Percentiles rank a stretch among this genome's conserved stretches.
Conservation (phyloP, 2,113 vertebrate genomes). For the Sylvicapra grimmia region DNA sequence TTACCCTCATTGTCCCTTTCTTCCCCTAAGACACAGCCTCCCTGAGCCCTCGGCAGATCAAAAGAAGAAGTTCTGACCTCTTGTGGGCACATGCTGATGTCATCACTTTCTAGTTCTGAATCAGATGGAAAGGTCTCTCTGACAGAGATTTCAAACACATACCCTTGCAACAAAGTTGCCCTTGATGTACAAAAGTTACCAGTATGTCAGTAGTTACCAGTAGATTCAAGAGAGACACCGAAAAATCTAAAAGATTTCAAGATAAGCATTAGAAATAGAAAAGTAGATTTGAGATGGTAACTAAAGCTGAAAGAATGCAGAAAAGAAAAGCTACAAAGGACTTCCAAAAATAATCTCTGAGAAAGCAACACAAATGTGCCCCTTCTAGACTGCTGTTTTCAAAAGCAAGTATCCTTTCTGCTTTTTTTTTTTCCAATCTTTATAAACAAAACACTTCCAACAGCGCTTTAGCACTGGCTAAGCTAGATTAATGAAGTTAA, state of each 20-base stretch:
- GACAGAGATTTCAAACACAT: constrained; percentile 32
- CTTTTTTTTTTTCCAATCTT: background rate
- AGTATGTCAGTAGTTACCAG: background rate
- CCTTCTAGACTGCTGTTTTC: background rate
- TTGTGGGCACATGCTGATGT: background rate
- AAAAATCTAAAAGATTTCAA: constrained; percentile 1
- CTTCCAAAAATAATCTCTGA: background rate
- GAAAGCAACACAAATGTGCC: background rate
- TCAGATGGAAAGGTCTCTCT: background rate
- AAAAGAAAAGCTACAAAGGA: background rate
- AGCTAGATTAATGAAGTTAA: background rate
- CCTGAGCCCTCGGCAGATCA: background rate
- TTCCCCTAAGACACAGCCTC: background rate
- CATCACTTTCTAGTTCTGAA: constrained; percentile 43
- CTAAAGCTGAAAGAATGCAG: background rate
- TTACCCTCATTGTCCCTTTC: background rate
- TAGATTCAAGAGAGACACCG: background rate
- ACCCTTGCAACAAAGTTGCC: background rate
- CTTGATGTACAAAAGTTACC: background rate
- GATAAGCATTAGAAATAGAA: background rate
- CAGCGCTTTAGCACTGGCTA: background rate
- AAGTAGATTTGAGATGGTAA: background rate
- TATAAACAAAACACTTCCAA: background rate
- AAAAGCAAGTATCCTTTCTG: background rate
- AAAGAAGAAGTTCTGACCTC: constrained; percentile 41